Evolutionary conservation across 2,888 invertebrate species (phyloP).

Genomic region (Hoplodrina blanda): DNA sequence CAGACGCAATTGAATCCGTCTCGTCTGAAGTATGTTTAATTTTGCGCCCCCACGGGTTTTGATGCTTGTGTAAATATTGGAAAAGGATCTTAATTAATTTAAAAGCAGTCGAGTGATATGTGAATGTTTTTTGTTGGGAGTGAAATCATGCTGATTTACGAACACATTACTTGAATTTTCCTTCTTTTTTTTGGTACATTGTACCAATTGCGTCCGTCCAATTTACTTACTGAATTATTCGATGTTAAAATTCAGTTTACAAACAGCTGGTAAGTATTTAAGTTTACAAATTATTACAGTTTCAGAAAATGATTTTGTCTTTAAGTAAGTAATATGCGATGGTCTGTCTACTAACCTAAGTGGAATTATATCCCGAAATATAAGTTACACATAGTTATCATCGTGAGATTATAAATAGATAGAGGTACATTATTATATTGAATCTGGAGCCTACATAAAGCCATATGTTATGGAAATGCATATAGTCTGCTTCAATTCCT

Average conservation of each 20-base stretch:
- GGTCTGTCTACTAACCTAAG: neutral
- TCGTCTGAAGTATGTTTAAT: conserved; percentile 70
- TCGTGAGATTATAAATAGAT: neutral
- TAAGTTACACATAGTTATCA: neutral
- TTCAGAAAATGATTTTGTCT: neutral
- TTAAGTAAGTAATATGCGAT: neutral
- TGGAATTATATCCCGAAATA: neutral
- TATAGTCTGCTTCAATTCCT: conserved; percentile 19
- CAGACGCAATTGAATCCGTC: conserved; percentile 65
- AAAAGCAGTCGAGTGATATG: conserved; percentile 25
- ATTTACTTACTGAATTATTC: neutral
- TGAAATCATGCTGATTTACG: neutral
- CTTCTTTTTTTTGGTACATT: neutral
- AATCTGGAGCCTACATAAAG: neutral
- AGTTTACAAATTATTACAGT: neutral
- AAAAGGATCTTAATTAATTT: conserved; percentile 44
- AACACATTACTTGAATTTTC: neutral
- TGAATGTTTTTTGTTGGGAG: neutral
- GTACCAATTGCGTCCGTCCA: neutral
- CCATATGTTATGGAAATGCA: neutral
- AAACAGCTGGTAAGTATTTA: too few relatives aligned
- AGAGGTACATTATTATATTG: neutral
- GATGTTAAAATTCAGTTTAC: neutral
- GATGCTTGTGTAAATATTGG: conserved; percentile 46
- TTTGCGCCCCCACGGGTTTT: conserved; percentile 48